These are phyloP conservation scores for Dendronephthya gigantea DNA, from an alignment of 64 coral and sea anemone species.

Conservation along the genomic window DNA sequence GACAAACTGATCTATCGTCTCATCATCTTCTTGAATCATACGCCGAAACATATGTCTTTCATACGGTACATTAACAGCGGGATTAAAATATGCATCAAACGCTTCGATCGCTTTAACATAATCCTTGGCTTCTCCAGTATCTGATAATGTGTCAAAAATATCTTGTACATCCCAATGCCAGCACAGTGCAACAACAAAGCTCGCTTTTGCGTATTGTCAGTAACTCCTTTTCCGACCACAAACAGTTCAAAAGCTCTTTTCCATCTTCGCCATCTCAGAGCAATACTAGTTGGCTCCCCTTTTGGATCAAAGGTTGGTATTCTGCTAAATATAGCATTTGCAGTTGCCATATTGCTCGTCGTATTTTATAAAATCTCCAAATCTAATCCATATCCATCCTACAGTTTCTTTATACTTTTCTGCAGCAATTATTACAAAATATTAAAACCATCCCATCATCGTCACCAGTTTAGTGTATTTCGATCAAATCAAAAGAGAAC, in stretches of 20 bases:
- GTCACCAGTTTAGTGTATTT: no score
- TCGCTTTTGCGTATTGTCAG: neutral
- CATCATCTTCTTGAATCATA: neutral
- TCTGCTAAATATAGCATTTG: neutral
- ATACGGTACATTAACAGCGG: neutral
- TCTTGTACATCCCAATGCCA: neutral
- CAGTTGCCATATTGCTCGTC: neutral
- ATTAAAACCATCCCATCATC: no score
- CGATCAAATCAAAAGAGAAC: no score
- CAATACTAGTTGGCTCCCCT: neutral
- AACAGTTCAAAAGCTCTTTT: neutral
- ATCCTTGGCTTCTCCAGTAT: neutral
- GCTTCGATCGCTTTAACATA: neutral
- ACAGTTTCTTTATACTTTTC: neutral
- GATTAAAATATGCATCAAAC: constrained; percentile 7
- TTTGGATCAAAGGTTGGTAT: neutral
- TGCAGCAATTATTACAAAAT: no score
- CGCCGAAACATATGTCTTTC: no score
- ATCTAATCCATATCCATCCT: neutral
- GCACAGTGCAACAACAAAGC: neutral
- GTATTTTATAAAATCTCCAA: neutral
- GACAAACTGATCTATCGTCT: neutral
- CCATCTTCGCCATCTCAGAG: neutral
- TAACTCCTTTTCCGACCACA: constrained; percentile 4
- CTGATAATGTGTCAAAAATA: neutral